A percentile compares a stretch with the other conserved stretches of the same genome.
Conservation (phyloP, 2,113 vertebrate species). For the Sminthopsis crassicaudata region DNA sequence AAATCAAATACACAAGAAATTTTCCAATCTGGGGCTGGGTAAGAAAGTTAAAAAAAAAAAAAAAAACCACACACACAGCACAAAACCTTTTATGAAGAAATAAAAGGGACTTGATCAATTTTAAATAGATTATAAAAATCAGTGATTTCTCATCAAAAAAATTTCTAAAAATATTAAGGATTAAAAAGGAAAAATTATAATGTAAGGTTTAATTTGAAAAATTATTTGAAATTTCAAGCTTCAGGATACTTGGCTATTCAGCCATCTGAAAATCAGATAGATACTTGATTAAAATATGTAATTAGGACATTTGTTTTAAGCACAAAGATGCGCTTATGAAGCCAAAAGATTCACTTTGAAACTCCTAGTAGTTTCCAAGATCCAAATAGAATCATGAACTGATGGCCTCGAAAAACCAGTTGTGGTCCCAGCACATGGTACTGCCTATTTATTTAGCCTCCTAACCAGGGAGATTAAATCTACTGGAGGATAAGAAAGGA, state of each 20-base stretch:
- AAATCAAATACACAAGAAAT: background rate
- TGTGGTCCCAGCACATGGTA: conserved; percentile 7
- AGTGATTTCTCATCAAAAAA: conserved; percentile 38
- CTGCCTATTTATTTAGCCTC: background rate
- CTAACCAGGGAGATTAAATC: conserved; percentile 1
- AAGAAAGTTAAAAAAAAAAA: conserved; percentile 44
- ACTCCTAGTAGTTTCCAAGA: background rate
- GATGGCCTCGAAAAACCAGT: background rate
- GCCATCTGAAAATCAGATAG: conserved; percentile 31
- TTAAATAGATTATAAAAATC: conserved; percentile 36
- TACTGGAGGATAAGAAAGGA: conserved; percentile 16
- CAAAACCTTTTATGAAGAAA: conserved; percentile 19
- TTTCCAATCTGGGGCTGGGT: conserved; percentile 5
- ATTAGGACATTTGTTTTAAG: conserved; percentile 5
- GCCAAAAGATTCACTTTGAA: background rate
- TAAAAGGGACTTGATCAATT: conserved; percentile 16
- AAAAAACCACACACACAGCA: conserved; percentile 15
- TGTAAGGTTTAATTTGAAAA: conserved; percentile 37
- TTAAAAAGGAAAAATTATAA: conserved; percentile 51
- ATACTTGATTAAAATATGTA: conserved; percentile 15
- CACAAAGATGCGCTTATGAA: background rate
- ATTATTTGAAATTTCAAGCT: conserved; percentile 60
- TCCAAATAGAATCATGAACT: background rate
- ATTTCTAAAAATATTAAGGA: conserved; percentile 42
- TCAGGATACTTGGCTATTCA: conserved; percentile 22